Evolutionary conservation across 2,113 vertebrate genomes (phyloP).

Genomic region (Syngnathoides biaculeatus): DNA sequence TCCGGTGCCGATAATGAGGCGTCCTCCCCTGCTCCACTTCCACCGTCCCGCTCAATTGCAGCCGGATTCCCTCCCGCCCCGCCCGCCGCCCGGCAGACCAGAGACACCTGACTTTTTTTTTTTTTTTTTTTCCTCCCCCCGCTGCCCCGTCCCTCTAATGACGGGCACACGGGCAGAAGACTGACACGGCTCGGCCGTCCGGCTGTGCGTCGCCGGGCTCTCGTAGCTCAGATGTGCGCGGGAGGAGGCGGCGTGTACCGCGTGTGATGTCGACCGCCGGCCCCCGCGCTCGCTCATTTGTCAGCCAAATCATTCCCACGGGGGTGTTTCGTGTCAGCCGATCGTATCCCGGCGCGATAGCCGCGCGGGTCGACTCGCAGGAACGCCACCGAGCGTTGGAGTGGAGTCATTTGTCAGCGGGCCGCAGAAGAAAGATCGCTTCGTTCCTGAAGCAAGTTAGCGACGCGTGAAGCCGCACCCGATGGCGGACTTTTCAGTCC

Average conservation of each 20-base stretch:
- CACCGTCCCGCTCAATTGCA: conserved; percentile 45
- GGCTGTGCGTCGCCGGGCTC: conserved; percentile 33
- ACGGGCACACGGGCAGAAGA: conserved; percentile 46
- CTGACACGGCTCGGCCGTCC: conserved; percentile 11
- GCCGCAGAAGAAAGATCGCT: not conserved
- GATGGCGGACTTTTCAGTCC: not conserved
- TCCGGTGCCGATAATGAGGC: conserved; percentile 57
- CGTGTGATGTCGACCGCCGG: conserved; percentile 64
- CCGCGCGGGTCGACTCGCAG: not conserved
- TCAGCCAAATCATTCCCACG: conserved; percentile 54
- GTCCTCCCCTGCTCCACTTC: conserved; percentile 40
- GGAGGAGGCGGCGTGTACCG: conserved; percentile 60
- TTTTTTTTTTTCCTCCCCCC: too few relatives aligned
- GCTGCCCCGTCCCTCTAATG: conserved; percentile 53
- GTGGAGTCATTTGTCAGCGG: conserved; percentile 6
- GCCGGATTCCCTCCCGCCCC: conserved; percentile 1
- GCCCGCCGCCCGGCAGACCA: conserved; percentile 31
- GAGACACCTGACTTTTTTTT: conserved; percentile 49
- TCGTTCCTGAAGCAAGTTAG: not conserved
- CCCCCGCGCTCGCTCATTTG: conserved; percentile 55
- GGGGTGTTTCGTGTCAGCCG: conserved; percentile 39
- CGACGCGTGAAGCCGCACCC: too few relatives aligned
- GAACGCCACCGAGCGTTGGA: conserved; percentile 47
- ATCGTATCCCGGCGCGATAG: not conserved
- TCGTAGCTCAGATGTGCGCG: conserved; percentile 58